These are phyloP conservation scores for Drosophila sp. DNA, from an alignment of 1,140 invertebrate genomes.

Conservation along the genomic window DNA sequence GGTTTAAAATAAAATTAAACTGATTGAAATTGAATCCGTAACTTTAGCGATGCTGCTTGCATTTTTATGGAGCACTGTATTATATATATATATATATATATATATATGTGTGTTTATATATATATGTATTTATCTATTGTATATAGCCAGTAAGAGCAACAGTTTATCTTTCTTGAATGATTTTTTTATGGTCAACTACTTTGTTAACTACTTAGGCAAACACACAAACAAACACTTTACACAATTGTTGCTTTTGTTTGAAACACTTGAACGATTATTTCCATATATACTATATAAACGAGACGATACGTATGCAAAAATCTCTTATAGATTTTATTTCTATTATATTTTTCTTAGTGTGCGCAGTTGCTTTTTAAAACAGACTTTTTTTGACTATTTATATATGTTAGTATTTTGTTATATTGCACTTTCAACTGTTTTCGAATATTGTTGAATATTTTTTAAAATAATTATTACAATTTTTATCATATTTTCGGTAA, in stretches of 20 bases:
- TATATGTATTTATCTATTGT: conserved; percentile 4
- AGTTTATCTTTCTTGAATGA: neutral
- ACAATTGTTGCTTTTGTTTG: conserved; percentile 54
- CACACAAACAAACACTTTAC: conserved; percentile 26
- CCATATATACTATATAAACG: neutral
- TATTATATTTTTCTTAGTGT: conserved; percentile 9
- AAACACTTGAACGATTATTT: conserved; percentile 37
- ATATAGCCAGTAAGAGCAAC: conserved; percentile 7
- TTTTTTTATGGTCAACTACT: conserved; percentile 21
- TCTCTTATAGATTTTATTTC: conserved; percentile 29
- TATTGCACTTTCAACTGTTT: too few species aligned
- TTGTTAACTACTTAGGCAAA: conserved; percentile 31
- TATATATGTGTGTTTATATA: too few species aligned
- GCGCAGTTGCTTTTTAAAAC: conserved; percentile 17
- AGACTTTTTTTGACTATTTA: conserved; percentile 13
- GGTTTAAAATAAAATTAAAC: conserved; percentile 52
- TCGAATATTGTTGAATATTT: too few species aligned
- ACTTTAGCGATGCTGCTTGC: conserved; percentile 61
- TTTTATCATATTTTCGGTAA: neutral
- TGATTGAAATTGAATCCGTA: conserved; percentile 68
- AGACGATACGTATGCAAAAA: conserved; percentile 29
- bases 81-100: neutral
- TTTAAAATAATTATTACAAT: neutral
- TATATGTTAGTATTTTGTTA: too few species aligned
- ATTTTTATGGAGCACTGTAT: conserved; percentile 16